Evolutionary conservation across 1,140 invertebrate genomes (phyloP), one percentile per base, ranked within the genome.

Genomic region (Himalopsyche phryganea): DNA sequence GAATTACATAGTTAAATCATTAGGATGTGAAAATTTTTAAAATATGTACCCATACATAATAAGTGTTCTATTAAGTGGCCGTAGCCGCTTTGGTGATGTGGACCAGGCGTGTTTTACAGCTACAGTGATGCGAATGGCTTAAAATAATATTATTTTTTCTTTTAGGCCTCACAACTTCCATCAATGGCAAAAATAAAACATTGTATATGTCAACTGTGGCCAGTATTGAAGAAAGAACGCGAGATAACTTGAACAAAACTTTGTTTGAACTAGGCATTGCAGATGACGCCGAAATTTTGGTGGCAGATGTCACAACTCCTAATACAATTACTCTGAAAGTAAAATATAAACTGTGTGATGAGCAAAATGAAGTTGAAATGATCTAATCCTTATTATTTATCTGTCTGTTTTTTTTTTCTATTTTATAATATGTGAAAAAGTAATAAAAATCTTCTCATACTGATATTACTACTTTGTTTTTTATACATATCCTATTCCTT

Each of bases 181-280:
- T 92, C 9, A 80, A 87, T 69, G 93, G 92, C 3, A 92, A 90
- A 72, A 89, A 88, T 69, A 91, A 89, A 74, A 98, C 95, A 1
- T 75, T 98, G 5, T 98, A 97, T 66, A 95, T 98, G 84, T 85
- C 88, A 48, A 90, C 85, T 6, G 88, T 97, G 2, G 82, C 87
- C 55, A 93, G 90, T 63, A 95, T 98, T 60, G 93, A 97, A 74
- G 87, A 89, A 68, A 84, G 84, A 63, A 96, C 94, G 0, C 82
- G 88, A 65, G 83, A 81, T 36, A 97, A 98, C 78, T 80, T 98
- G 23, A 89, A 88, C 50, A 94, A 92, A 77, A 89, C 90, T 49
- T 72, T 98, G 23, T 74, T 77, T 68, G 94, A 97, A 64, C 73
- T 98, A 41, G 92, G 89, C 1, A 69, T 98, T 10, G 77, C 69